Evolutionary conservation across 2,113 vertebrate genomes (phyloP), one percentile per base, ranked within the genome.

Genomic region (Heliornis fulica): DNA sequence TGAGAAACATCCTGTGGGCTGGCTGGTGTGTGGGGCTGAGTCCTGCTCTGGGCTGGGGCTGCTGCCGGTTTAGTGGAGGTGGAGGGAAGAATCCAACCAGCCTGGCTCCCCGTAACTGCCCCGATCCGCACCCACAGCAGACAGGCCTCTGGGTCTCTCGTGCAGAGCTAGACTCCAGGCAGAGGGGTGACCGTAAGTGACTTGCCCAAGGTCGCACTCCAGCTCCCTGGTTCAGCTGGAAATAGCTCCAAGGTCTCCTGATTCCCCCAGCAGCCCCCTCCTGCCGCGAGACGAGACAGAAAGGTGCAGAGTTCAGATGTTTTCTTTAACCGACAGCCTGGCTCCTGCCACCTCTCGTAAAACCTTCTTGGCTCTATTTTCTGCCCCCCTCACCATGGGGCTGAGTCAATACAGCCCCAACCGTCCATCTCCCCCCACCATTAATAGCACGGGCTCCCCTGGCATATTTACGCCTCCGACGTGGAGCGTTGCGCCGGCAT

Each of bases 241-340:
- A 96, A 95, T 77, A 93, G 87, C 93, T 88, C 83, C 91, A 61
- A 89, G 92, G 92, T 79, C 93, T 96, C 81, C 70, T 9, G 51
- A 26, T 84, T 16, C 70, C 77, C 31, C 40, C 66, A 6, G 71
- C 85, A 94, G 69, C 76, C 90, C 82, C 84, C 63, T 82, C 10
- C 51, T 1, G 18, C 69, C 18, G 20, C n/a, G 23, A 23, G 78
- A 76, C 9, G 31, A 80, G 77, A 65, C 25, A 2, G 51, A 48
- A 92, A 92, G 92, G 96, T 92, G 83, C 71, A 31, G 68, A 70
- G 90, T 95, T 94, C 80, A 86, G 64, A n/a, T 32, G 64, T 78
- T 93, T 83, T 10, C 94, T 85, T 84, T 25, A 5, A 81, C 86
- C 7, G 6, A 8, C 83, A 69, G 50, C 75, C 79, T 31, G 87